A percentile compares a stretch with the other conserved stretches of the same genome.
Conservation (phyloP, 1,140 invertebrate species). For the Polypedilum pembai region DNA sequence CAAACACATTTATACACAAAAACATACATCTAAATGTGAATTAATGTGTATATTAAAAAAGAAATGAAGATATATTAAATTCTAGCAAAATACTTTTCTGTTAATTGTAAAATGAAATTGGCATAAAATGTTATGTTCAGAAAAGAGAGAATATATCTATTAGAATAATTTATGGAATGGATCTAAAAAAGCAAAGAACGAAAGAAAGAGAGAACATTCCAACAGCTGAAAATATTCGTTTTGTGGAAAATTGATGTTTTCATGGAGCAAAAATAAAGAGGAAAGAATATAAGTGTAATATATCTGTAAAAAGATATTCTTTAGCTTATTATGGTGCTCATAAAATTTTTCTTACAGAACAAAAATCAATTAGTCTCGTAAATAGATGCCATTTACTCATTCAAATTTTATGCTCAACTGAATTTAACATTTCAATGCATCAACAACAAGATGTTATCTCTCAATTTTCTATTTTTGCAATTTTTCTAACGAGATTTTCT, state of each 20-base stretch:
- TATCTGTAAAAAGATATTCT: not conserved
- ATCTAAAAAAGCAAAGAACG: too few relatives aligned
- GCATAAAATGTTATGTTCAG: not conserved
- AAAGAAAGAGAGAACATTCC: not conserved
- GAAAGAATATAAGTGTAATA: conserved; percentile 1
- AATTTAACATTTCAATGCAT: not conserved
- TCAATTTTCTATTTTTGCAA: not conserved
- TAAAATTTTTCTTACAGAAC: not conserved
- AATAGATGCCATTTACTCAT: not conserved
- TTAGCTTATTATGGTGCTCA: too few relatives aligned
- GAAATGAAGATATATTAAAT: not conserved
- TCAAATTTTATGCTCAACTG: not conserved
- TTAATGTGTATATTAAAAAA: not conserved
- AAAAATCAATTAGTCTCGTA: not conserved
- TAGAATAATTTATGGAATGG: not conserved
- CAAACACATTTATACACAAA: not conserved
- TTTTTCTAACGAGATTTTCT: not conserved
- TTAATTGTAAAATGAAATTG: conserved; percentile 3
- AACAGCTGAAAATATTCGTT: not conserved
- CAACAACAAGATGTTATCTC: not conserved
- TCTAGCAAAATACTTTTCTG: conserved; percentile 13
- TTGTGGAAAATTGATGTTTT: conserved; percentile 19
- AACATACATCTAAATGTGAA: not conserved
- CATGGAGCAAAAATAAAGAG: not conserved
- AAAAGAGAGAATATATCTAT: not conserved